Evolutionary conservation across 2,888 invertebrate genomes (phyloP).

Genomic region (Ennomos quercinarius): DNA sequence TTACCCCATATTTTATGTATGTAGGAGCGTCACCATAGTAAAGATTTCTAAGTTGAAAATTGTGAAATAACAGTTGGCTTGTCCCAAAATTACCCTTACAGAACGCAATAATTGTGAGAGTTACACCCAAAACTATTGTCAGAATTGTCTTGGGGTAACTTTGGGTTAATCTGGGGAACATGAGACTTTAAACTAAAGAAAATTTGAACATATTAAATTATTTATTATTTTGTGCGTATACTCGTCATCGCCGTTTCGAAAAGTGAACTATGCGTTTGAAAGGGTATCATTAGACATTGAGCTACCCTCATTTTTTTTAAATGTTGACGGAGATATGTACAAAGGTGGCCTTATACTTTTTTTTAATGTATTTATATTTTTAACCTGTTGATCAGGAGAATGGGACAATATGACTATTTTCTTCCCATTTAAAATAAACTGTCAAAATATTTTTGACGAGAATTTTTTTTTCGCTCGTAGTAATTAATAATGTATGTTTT

Average conservation of each 20-base stretch:
- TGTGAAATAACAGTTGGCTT: too few relatives aligned
- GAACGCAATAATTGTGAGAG: too few relatives aligned
- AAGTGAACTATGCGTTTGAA: constrained; percentile 33
- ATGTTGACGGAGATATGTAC: constrained; percentile 9
- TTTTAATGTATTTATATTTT: constrained; percentile 36
- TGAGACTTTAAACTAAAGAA: too few relatives aligned
- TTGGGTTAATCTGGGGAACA: too few relatives aligned
- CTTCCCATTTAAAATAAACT: constrained; percentile 43
- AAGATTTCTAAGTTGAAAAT: too few relatives aligned
- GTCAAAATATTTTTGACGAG: constrained; percentile 40
- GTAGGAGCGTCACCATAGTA: too few relatives aligned
- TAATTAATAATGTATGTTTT: constrained; percentile 31
- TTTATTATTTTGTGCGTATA: constrained; percentile 16
- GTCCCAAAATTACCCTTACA: too few relatives aligned
- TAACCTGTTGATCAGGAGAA: constrained; percentile 59
- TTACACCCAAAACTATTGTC: too few relatives aligned
- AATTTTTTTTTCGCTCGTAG: constrained; percentile 36
- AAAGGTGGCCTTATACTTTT: constrained; percentile 23
- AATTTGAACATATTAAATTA: not conserved
- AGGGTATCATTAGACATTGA: constrained; percentile 1
- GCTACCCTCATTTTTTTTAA: constrained; percentile 19
- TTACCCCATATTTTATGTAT: too few relatives aligned
- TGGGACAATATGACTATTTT: constrained; percentile 50
- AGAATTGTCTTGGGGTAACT: too few relatives aligned
- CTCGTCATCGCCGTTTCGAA: constrained; percentile 36